Percentiles rank a stretch among this genome's conserved stretches.
Evolutionary conservation across 2,797 vertebrate genomes (phyloP).

Genomic region (Helarctos malayanus): DNA sequence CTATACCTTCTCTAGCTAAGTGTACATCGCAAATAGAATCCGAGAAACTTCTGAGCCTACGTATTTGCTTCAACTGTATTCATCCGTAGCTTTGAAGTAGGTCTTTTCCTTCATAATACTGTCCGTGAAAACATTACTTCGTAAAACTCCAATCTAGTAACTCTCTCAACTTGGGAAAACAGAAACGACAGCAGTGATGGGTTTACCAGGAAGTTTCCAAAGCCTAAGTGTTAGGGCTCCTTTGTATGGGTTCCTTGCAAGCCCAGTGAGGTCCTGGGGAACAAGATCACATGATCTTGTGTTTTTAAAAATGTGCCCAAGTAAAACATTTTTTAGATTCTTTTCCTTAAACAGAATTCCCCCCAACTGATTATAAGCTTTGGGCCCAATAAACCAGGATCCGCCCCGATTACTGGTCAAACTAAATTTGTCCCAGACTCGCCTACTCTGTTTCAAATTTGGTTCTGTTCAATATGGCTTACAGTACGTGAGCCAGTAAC

Average conservation of each 20-base stretch:
- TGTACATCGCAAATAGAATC: neutral
- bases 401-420: neutral
- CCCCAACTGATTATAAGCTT: neutral
- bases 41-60: neutral
- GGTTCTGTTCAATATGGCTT: neutral
- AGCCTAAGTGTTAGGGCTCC: neutral
- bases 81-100: neutral
- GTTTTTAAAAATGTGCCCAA: neutral
- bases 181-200: neutral
- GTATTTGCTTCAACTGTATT: neutral
- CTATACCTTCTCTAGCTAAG: neutral
- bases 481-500: neutral
- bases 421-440: neutral
- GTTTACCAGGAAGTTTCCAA: neutral
- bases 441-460: neutral
- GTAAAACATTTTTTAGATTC: constrained; percentile 26
- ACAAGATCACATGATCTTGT: neutral
- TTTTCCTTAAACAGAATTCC: neutral
- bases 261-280: neutral
- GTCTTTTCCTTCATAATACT: neutral
- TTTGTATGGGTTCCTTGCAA: neutral
- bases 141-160: neutral
- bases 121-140: constrained; percentile 43
- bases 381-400: neutral
- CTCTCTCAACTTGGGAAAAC: neutral